Base-by-base conservation (phyloP, 2,888 invertebrate species). In the Torymus auratus region DNA sequence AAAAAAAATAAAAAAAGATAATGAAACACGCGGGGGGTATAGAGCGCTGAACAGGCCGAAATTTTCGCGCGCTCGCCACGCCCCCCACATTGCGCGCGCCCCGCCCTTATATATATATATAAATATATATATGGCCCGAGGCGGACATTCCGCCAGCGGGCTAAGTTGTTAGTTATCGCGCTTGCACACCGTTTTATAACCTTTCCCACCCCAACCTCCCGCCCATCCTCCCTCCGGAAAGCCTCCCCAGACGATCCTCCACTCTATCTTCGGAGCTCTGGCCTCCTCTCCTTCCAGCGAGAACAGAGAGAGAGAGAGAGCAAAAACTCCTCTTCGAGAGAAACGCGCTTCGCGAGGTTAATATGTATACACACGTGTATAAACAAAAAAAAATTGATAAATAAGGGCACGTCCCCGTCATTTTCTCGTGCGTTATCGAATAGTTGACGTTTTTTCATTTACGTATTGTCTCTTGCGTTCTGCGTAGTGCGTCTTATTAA, bases 141-240 rank as follows among this genome's bases (percentile, higher is more conserved):
- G 10, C 1, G 28, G 28, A 28, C 28, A 28, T 28, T 4, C 28
- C 28, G 28, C 28, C 28, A 28, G 53, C 17, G 50, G 61, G 67
- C 60, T 41, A 52, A 68, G 76, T 76, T 76, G 76, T 72, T 72
- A 62, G 62, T 72, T 78, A 70, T 78, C 78, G 67, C 76, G 69
- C 72, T 72, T 68, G 61, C 41, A 28, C 72, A 61, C 65, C 67
- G 55, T 78, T 78, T 78, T 72, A 72, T 78, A 78, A 72, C 78
- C 72, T 20, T 41, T 62, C 10, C 52, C 14, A 53, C 4, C 50
- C 15, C 53, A 55, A 15, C 11, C 14, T 1, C 2, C n/a, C 23
- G 10, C 10, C 53, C 5, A 15, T 23, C 13, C 65, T 15, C 52
- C 7, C 50, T 53, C 62, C 2, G n/a, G 52, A 23, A 64, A 64